Percentiles rank a stretch among this genome's conserved stretches.
Conservation (phyloP, 2,797 vertebrate genomes). For the Sardinella longiceps region DNA sequence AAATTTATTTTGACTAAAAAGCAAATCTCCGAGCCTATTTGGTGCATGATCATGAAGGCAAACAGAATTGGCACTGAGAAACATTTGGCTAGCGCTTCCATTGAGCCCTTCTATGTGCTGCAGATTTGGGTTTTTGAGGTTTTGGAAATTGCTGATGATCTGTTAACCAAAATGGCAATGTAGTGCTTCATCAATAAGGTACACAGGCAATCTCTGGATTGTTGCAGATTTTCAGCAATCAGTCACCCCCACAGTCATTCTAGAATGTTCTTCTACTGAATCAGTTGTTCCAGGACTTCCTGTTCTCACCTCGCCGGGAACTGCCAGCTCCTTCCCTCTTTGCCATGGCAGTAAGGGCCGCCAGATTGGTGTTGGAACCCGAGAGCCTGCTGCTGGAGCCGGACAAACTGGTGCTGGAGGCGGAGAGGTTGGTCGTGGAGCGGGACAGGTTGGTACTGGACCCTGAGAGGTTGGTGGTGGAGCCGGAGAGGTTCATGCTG, state of each 20-base stretch:
- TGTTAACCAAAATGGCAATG: neutral
- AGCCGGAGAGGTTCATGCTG: conserved; percentile 48
- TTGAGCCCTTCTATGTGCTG: neutral
- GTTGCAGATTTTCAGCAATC: neutral
- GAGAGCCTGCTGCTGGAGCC: neutral
- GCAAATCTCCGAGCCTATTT: neutral
- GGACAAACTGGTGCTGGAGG: neutral
- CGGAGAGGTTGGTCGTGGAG: neutral
- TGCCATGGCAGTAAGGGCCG: conserved; percentile 7
- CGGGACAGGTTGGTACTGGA: neutral
- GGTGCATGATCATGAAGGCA: neutral
- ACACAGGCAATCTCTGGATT: neutral
- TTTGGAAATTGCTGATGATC: neutral
- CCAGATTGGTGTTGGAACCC: neutral
- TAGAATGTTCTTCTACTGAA: neutral
- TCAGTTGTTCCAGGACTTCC: conserved; percentile 81
- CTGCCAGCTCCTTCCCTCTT: conserved; percentile 56
- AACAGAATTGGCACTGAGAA: conserved; percentile 10
- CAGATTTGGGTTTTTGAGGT: neutral
- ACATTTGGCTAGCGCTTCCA: neutral
- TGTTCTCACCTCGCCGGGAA: conserved; percentile 68
- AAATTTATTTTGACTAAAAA: neutral
- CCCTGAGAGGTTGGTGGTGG: conserved; percentile 55
- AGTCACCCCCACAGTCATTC: neutral
- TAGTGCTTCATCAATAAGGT: neutral